phyloP scores from a whole-genome alignment of 2,113 vertebrate genomes.

The Casuarius casuarius region DNA sequence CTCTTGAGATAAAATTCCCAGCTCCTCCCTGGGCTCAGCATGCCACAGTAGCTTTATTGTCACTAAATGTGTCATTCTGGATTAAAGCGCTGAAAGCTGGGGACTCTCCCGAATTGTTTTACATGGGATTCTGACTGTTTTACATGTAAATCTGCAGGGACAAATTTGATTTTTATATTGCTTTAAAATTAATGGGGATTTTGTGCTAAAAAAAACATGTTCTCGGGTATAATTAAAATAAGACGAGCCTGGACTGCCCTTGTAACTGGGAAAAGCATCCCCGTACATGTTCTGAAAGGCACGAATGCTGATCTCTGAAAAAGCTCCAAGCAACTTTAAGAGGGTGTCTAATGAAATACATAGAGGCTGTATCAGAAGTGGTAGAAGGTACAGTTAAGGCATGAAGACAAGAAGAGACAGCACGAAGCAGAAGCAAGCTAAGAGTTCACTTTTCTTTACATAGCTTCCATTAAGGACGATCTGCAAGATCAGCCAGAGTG shows the following conservation, averaged over 20 bases:
- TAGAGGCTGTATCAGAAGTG: neutral
- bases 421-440: neutral
- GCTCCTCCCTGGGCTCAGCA: fast-evolving
- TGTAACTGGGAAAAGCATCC: no score
- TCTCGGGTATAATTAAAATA: neutral
- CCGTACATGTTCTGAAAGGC: neutral
- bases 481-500: neutral
- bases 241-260: neutral
- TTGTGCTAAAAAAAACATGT: neutral
- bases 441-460: neutral
- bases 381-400: neutral
- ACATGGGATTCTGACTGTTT: neutral
- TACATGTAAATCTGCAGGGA: neutral
- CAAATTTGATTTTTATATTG: neutral
- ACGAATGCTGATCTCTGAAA: neutral
- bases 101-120: neutral
- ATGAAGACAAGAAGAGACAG: neutral
- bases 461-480: neutral
- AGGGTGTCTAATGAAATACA: neutral
- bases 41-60: neutral
- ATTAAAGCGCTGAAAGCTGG: no score
- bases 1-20: fast-evolving
- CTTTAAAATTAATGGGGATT: neutral
- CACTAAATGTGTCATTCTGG: neutral
- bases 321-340: neutral